Conservation (phyloP, 2,113 vertebrate species). For the Chunga burmeisteri region DNA sequence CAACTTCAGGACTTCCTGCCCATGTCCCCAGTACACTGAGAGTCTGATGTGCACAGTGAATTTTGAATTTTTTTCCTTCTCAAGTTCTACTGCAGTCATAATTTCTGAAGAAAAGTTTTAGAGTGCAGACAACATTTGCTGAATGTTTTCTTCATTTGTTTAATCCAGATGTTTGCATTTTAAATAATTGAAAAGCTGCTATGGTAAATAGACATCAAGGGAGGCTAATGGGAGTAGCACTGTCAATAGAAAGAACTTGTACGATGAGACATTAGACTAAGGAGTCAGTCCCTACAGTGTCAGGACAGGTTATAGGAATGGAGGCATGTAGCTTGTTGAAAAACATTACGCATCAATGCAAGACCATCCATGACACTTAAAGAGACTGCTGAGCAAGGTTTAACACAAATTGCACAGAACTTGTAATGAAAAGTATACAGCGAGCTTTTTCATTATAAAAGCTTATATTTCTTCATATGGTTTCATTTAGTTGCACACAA, state of each 20-base stretch:
- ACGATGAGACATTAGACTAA: neutral
- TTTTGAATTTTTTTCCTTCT: neutral
- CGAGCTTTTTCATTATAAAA: neutral
- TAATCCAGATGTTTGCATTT: constrained; percentile 66
- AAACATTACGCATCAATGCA: neutral
- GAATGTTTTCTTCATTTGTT: constrained; percentile 42
- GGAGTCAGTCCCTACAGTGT: neutral
- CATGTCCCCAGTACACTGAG: neutral
- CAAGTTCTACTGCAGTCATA: neutral
- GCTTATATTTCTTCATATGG: rapidly evolving
- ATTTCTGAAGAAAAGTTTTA: neutral
- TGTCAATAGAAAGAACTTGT: constrained; percentile 18
- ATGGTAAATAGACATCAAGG: constrained; percentile 51
- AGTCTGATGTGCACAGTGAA: neutral
- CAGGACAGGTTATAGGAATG: neutral
- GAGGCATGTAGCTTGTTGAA: neutral
- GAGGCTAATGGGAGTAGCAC: constrained; percentile 45
- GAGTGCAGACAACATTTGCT: constrained; percentile 4
- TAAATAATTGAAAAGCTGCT: constrained; percentile 71
- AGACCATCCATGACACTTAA: neutral
- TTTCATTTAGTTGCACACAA: neutral
- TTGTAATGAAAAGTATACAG: neutral
- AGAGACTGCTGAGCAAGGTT: neutral
- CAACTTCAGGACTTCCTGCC: neutral
- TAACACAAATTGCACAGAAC: neutral